Percentiles rank a stretch among this genome's conserved stretches.
phyloP scores from a whole-genome alignment of 2,113 vertebrate genomes.

The Phalacrocorax carbo region DNA sequence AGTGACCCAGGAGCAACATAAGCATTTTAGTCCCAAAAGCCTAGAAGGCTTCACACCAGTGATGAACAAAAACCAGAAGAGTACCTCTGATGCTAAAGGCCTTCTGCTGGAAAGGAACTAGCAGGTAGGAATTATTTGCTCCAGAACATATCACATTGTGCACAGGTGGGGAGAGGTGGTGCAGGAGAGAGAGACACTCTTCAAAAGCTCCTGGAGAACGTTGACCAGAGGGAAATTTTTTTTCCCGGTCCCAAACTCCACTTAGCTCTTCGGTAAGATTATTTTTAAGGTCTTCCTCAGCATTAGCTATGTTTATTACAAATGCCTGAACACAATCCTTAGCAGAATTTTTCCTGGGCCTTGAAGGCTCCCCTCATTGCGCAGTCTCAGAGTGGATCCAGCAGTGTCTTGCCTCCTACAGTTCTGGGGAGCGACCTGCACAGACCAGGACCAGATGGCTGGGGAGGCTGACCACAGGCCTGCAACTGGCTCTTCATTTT shows the following conservation, averaged over 20 bases:
- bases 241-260: not conserved
- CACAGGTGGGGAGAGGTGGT: not conserved
- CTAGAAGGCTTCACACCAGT: not conserved
- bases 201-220: not conserved
- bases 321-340: not conserved
- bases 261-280: not conserved
- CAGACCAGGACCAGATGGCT: fast-evolving
- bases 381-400: fast-evolving
- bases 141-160: not conserved
- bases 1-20: not conserved
- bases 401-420: not conserved
- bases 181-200: too few relatives aligned
- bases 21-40: not conserved
- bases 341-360: not conserved
- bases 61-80: not conserved
- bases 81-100: not conserved
- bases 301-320: not conserved
- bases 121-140: not conserved
- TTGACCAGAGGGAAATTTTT: not conserved
- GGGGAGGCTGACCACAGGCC: not conserved
- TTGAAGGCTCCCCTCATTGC: too few relatives aligned
- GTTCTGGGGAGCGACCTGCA: not conserved
- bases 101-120: not conserved
- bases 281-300: not conserved
- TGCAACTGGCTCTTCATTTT: not conserved